Evolutionary conservation across 2,888 invertebrate genomes (phyloP).

Genomic region (Cenopis cana): DNA sequence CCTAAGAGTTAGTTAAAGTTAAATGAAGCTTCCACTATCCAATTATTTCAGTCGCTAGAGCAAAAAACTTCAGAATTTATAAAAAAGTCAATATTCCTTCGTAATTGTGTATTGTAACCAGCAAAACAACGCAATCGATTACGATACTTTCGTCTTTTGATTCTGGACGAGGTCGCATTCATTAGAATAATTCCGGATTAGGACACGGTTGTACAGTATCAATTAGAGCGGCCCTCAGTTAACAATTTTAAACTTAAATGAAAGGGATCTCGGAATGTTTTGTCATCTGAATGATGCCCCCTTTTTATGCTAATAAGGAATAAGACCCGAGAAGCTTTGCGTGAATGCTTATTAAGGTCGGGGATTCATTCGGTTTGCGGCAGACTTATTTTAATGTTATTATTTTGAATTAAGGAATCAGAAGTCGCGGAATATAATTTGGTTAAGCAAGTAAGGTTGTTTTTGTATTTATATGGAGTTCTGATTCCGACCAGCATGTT

Average conservation of each 20-base stretch:
- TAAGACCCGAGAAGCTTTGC: conserved; percentile 59
- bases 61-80: neutral
- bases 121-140: conserved; percentile 39
- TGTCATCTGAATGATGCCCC: conserved; percentile 75
- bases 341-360: conserved; percentile 66
- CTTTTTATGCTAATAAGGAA: conserved; percentile 76
- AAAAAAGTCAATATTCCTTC: neutral
- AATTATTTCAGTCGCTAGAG: neutral
- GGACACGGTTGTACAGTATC: conserved; percentile 62
- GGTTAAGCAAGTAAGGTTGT: conserved; percentile 63
- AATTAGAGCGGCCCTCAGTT: conserved; percentile 69
- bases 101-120: conserved; percentile 5
- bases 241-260: conserved; percentile 81
- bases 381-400: conserved; percentile 66
- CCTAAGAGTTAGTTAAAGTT: no score
- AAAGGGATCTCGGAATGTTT: conserved; percentile 76
- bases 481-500: no score
- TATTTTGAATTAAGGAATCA: conserved; percentile 75
- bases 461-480: conserved; percentile 30
- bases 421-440: conserved; percentile 69
- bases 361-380: conserved; percentile 68
- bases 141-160: conserved; percentile 50
- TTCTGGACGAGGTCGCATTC: conserved; percentile 59
- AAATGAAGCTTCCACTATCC: no score
- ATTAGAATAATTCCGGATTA: conserved; percentile 75